phyloP scores from a whole-genome alignment of 2,113 vertebrate species.

The Corydoras sp. region DNA sequence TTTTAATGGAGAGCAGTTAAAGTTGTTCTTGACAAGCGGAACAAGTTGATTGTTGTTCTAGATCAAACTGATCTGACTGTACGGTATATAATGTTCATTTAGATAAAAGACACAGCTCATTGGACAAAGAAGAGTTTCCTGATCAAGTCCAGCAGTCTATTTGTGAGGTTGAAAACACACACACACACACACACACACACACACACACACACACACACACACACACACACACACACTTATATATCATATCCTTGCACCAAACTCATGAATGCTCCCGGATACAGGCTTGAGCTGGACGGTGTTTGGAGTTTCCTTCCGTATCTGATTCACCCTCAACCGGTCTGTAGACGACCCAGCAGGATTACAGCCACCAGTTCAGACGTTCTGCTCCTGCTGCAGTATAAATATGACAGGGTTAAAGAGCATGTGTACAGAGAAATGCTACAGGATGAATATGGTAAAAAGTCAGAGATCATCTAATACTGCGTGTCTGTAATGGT shows the following conservation, averaged over 20 bases:
- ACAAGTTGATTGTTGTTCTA: too few relatives aligned
- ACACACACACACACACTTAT: background rate
- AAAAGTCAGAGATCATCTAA: background rate
- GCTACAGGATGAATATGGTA: slow-evolving; percentile 59
- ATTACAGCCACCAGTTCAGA: slow-evolving; percentile 50
- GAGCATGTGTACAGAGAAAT: slow-evolving; percentile 62
- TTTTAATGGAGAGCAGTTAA: too few relatives aligned
- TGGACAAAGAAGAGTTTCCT: slow-evolving; percentile 13
- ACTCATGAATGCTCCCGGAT: background rate
- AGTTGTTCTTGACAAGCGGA: too few relatives aligned
- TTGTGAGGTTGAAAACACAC: slow-evolving; percentile 23
- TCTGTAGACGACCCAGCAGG: slow-evolving; percentile 41
- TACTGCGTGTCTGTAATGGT: too few relatives aligned
- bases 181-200: background rate
- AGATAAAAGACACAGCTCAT: slow-evolving; percentile 7
- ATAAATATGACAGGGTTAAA: slow-evolving; percentile 62
- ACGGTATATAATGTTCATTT: background rate
- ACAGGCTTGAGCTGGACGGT: slow-evolving; percentile 49
- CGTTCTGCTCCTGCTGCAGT: slow-evolving; percentile 54
- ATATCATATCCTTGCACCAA: background rate
- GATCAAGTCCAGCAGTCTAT: slow-evolving; percentile 22
- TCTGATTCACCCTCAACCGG: slow-evolving; percentile 10
- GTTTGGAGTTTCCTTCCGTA: slow-evolving; percentile 47
- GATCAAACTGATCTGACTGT: too few relatives aligned
- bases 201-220: slow-evolving; percentile 2